phyloP scores from a whole-genome alignment of 1,140 invertebrate species.

The Macrobrachium rosenbergii region DNA sequence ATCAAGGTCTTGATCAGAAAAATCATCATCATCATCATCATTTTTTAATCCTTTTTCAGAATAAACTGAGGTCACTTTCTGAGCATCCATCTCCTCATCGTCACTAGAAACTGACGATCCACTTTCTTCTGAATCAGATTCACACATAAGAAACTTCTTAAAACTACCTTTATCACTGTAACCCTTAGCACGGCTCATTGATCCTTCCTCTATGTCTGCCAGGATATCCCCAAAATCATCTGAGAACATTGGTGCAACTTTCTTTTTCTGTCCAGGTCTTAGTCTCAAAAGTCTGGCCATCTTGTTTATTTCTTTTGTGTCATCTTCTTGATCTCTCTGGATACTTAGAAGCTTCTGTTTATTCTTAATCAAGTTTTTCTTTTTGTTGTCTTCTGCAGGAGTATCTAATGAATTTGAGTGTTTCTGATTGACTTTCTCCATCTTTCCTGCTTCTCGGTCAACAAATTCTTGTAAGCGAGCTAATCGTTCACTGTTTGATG shows the following conservation, averaged over 20 bases:
- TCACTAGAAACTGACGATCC: background rate
- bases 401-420: background rate
- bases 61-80: background rate
- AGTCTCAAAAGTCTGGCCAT: slow-evolving; percentile 27
- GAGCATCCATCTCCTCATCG: background rate
- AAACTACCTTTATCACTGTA: slow-evolving; percentile 1
- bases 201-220: slow-evolving; percentile 34
- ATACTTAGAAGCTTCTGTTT: slow-evolving; percentile 30
- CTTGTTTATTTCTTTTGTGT: slow-evolving; percentile 52
- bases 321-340: slow-evolving; percentile 12
- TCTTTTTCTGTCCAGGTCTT: slow-evolving; percentile 35
- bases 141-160: too few species aligned
- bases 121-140: background rate
- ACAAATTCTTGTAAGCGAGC: slow-evolving; percentile 47
- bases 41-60: background rate
- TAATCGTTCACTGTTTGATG: slow-evolving; percentile 26
- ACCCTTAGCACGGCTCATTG: slow-evolving; percentile 15
- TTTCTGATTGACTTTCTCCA: background rate
- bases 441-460: slow-evolving; percentile 30
- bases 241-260: slow-evolving; percentile 38
- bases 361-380: slow-evolving; percentile 38
- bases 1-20: background rate
- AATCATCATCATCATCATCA: background rate
- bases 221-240: slow-evolving; percentile 49
- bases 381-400: background rate